Conservation (phyloP, 2,888 invertebrate species). For the Ptilodon capucinus region DNA sequence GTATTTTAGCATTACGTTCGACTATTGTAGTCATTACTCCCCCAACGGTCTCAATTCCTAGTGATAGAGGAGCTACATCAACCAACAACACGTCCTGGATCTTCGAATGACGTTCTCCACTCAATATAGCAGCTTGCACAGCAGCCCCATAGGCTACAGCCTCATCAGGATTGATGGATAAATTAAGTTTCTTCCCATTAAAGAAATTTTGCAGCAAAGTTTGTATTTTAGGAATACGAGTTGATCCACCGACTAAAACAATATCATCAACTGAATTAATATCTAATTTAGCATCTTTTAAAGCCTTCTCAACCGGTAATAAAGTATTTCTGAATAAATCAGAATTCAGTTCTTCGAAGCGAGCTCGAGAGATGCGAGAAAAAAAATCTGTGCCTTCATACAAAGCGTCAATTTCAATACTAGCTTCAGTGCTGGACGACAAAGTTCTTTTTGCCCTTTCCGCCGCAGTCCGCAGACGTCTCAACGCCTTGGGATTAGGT, state of each 20-base stretch:
- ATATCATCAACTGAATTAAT: constrained; percentile 89
- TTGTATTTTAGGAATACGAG: constrained; percentile 91
- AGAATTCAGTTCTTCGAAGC: constrained; percentile 89
- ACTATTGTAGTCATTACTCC: constrained; percentile 90
- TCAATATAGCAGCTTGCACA: constrained; percentile 87
- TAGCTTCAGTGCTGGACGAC: constrained; percentile 89
- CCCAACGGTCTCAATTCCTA: constrained; percentile 90
- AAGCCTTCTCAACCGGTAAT: constrained; percentile 89
- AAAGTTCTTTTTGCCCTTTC: constrained; percentile 90
- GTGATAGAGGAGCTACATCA: constrained; percentile 84
- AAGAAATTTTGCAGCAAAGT: constrained; percentile 88
- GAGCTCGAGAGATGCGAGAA: constrained; percentile 86
- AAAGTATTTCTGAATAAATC: constrained; percentile 88
- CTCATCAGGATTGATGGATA: constrained; percentile 91
- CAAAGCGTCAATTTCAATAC: constrained; percentile 88
- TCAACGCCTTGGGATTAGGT: constrained; percentile 84
- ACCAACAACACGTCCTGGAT: constrained; percentile 86
- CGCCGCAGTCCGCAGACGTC: constrained; percentile 88
- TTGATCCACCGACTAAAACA: constrained; percentile 91
- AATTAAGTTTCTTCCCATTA: constrained; percentile 86
- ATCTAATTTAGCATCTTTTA: constrained; percentile 89
- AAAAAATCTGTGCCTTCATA: constrained; percentile 87
- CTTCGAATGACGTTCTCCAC: constrained; percentile 87
- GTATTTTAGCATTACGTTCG: constrained; percentile 87
- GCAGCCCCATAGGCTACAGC: constrained; percentile 91